These are phyloP conservation scores for Cheilosia variabilis DNA, from an alignment of 2,888 invertebrate species.

Conservation along the genomic window DNA sequence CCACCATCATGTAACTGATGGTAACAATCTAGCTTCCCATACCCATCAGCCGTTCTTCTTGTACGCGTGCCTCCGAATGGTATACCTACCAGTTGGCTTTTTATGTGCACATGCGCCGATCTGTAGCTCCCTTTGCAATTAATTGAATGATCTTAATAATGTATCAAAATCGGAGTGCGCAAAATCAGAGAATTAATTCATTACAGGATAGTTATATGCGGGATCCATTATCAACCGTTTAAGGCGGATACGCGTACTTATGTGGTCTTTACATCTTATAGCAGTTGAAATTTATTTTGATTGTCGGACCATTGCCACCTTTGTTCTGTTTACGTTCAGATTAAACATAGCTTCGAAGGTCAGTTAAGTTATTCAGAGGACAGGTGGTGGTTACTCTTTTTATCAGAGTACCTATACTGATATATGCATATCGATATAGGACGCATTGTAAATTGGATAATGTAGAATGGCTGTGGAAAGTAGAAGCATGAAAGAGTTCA, in stretches of 20 bases:
- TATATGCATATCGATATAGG: background rate
- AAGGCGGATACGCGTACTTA: constrained; percentile 68
- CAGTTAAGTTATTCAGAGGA: constrained; percentile 53
- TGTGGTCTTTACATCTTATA: constrained; percentile 40
- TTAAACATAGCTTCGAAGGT: constrained; percentile 68
- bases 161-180: constrained; percentile 66
- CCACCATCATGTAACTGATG: constrained; percentile 58
- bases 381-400: constrained; percentile 57
- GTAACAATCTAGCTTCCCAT: constrained; percentile 31
- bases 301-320: constrained; percentile 48
- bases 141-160: constrained; percentile 74
- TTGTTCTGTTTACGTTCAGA: constrained; percentile 40
- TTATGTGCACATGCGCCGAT: constrained; percentile 10
- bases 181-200: constrained; percentile 70
- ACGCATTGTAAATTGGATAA: constrained; percentile 5
- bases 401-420: constrained; percentile 20
- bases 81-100: constrained; percentile 31
- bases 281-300: constrained; percentile 59
- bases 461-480: background rate
- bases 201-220: constrained; percentile 68
- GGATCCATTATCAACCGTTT: constrained; percentile 71
- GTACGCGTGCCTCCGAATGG: constrained; percentile 55
- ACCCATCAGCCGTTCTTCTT: constrained; percentile 23
- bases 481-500: constrained; percentile 1
- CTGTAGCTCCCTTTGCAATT: constrained; percentile 52